These are phyloP conservation scores for Cyrtorhinus lividipennis DNA, from an alignment of 1,140 invertebrate genomes.

Conservation along the genomic window DNA sequence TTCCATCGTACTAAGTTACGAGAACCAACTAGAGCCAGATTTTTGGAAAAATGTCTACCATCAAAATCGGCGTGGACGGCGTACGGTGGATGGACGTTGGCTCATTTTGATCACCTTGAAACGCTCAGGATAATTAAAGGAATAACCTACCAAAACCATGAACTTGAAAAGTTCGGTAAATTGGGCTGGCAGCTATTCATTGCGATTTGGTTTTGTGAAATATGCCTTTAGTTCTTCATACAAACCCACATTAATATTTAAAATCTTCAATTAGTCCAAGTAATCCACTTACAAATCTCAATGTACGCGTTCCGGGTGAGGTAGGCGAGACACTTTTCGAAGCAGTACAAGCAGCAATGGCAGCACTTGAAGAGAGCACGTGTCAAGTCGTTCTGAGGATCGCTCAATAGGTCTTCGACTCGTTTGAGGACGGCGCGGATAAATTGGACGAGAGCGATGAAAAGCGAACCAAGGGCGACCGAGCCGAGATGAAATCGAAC, in stretches of 20 bases:
- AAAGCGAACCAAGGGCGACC: slow-evolving; percentile 56
- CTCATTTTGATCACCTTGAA: too few species aligned
- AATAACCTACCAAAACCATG: too few species aligned
- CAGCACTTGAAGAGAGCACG: slow-evolving; percentile 41
- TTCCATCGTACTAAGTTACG: too few species aligned
- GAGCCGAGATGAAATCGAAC: slow-evolving; percentile 59
- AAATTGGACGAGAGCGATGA: slow-evolving; percentile 55
- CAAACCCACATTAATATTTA: too few species aligned
- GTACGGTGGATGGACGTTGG: too few species aligned
- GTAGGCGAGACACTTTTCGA: slow-evolving; percentile 57
- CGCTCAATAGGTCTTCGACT: slow-evolving; percentile 30
- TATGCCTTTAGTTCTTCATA: too few species aligned
- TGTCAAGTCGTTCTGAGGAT: slow-evolving; percentile 31
- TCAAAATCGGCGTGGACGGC: too few species aligned
- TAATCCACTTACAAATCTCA: slow-evolving; percentile 43
- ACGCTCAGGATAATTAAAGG: too few species aligned
- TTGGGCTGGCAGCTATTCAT: background rate
- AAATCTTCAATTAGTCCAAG: background rate
- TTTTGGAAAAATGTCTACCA: too few species aligned
- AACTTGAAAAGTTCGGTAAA: background rate
- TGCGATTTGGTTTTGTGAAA: background rate
- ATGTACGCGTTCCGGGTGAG: slow-evolving; percentile 65
- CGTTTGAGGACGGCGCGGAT: slow-evolving; percentile 39
- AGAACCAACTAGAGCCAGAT: too few species aligned
- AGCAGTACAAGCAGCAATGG: slow-evolving; percentile 54